Evolutionary conservation across 92 coral and sea anemone species (phyloP).

Genomic region (Actinernus sp.): DNA sequence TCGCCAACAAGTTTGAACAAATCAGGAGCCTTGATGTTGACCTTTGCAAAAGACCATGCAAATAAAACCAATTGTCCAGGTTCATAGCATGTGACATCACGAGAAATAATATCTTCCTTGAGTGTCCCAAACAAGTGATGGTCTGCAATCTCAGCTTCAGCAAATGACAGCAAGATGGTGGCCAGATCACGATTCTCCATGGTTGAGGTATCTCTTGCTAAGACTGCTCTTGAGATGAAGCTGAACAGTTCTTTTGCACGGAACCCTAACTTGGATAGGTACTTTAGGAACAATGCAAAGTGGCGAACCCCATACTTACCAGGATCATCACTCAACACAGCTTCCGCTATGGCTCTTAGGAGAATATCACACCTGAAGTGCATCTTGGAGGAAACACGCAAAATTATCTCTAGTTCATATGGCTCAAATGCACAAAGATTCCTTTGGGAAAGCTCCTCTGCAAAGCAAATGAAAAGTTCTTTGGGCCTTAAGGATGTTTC

Average conservation of each 20-base stretch:
- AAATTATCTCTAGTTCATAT: slow-evolving; percentile 33
- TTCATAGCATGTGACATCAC: slow-evolving; percentile 19
- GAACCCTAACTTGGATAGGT: slow-evolving; percentile 31
- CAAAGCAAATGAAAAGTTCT: slow-evolving; percentile 24
- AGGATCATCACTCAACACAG: slow-evolving; percentile 31
- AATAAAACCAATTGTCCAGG: slow-evolving; percentile 39
- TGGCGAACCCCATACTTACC: slow-evolving; percentile 25
- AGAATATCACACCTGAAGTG: slow-evolving; percentile 24
- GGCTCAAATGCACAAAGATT: slow-evolving; percentile 39
- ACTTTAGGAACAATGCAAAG: slow-evolving; percentile 31
- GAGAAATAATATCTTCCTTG: slow-evolving; percentile 13
- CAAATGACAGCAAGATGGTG: slow-evolving; percentile 39
- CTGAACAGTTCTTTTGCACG: slow-evolving; percentile 22
- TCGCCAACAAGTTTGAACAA: slow-evolving; percentile 35
- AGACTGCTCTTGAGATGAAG: slow-evolving; percentile 41
- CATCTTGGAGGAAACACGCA: slow-evolving; percentile 12
- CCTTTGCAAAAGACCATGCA: slow-evolving; percentile 56
- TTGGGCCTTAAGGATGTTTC: slow-evolving; percentile 19
- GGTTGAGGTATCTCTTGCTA: slow-evolving; percentile 2
- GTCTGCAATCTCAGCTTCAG: slow-evolving; percentile 32
- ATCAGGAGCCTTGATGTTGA: slow-evolving; percentile 23
- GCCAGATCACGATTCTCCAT: slow-evolving; percentile 45
- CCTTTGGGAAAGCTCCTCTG: slow-evolving; percentile 22
- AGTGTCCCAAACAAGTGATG: slow-evolving; percentile 12
- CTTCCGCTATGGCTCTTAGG: slow-evolving; percentile 17